Conservation (phyloP, 2,888 invertebrate genomes). For the Gastracanthus pulcherrimus region DNA sequence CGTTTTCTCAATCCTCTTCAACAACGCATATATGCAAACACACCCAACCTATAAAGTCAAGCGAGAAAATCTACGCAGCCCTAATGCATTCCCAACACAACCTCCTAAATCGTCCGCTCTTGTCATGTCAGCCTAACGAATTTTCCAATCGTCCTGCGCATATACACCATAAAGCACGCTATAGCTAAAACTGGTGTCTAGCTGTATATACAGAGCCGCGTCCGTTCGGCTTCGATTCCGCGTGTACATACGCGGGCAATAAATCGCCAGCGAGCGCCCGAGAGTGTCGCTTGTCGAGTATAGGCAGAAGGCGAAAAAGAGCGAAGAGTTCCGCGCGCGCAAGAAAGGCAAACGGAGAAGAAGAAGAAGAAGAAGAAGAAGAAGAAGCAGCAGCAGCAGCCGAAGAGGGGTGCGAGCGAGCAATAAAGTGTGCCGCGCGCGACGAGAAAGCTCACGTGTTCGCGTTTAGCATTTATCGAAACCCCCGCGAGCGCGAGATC, state of each 20-base stretch:
- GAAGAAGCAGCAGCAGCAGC: too few relatives aligned
- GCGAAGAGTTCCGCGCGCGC: not conserved
- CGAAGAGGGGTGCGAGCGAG: slow-evolving; percentile 54
- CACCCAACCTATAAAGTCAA: too few relatives aligned
- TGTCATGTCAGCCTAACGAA: slow-evolving; percentile 28
- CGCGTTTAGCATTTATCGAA: slow-evolving; percentile 77
- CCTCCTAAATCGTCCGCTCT: not conserved
- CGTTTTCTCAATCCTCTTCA: too few relatives aligned
- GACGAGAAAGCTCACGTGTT: slow-evolving; percentile 77
- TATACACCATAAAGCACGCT: not conserved
- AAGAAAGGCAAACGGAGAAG: slow-evolving; percentile 14
- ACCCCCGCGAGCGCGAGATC: slow-evolving; percentile 71
- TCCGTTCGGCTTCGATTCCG: slow-evolving; percentile 23
- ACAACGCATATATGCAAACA: too few relatives aligned
- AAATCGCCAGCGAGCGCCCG: slow-evolving; percentile 38
- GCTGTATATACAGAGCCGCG: not conserved
- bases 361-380: slow-evolving; percentile 45
- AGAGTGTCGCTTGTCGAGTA: slow-evolving; percentile 52
- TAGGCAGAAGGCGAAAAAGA: slow-evolving; percentile 26
- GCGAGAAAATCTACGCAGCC: too few relatives aligned
- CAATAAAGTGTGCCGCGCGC: slow-evolving; percentile 71
- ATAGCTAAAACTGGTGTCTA: slow-evolving; percentile 36
- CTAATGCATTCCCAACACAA: too few relatives aligned
- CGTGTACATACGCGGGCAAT: slow-evolving; percentile 6
- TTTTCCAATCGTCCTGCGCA: slow-evolving; percentile 21